These are phyloP conservation scores for Nycteola revayana DNA, from an alignment of 2,888 invertebrate genomes.

Conservation along the genomic window DNA sequence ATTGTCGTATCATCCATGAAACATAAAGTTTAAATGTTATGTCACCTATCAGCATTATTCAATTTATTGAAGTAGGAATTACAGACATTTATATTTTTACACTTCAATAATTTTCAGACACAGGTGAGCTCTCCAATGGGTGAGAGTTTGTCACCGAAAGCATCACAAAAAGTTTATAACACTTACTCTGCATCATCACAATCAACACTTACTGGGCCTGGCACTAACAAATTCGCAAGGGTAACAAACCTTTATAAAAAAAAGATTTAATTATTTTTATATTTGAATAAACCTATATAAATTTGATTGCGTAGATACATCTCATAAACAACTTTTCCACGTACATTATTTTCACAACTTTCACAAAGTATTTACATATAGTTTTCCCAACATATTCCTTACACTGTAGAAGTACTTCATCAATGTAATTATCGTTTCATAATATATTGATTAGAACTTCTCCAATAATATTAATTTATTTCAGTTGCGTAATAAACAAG, in stretches of 20 bases:
- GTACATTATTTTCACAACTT: no score
- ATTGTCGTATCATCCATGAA: no score
- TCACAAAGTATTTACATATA: not conserved
- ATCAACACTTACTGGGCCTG: slow-evolving; percentile 58
- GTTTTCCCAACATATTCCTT: not conserved
- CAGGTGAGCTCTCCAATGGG: slow-evolving; percentile 65
- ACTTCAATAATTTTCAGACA: slow-evolving; percentile 63
- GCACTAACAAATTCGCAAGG: slow-evolving; percentile 66
- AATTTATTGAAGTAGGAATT: no score
- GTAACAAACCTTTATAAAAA: slow-evolving; percentile 46
- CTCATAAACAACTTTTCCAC: not conserved
- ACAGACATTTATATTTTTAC: no score
- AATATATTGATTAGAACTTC: no score
- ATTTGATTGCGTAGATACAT: no score
- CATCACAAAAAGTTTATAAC: slow-evolving; percentile 75
- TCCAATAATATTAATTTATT: slow-evolving; percentile 37
- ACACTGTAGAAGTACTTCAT: no score
- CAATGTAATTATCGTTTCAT: no score
- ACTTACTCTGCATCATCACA: slow-evolving; percentile 65
- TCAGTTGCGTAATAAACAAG: slow-evolving; percentile 60
- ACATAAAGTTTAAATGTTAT: no score
- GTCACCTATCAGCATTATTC: no score
- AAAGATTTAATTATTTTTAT: not conserved
- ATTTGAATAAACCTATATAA: no score
- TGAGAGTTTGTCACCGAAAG: slow-evolving; percentile 78